Conservation (phyloP, 2,797 vertebrate species). For the Tachyglossus aculeatus region DNA sequence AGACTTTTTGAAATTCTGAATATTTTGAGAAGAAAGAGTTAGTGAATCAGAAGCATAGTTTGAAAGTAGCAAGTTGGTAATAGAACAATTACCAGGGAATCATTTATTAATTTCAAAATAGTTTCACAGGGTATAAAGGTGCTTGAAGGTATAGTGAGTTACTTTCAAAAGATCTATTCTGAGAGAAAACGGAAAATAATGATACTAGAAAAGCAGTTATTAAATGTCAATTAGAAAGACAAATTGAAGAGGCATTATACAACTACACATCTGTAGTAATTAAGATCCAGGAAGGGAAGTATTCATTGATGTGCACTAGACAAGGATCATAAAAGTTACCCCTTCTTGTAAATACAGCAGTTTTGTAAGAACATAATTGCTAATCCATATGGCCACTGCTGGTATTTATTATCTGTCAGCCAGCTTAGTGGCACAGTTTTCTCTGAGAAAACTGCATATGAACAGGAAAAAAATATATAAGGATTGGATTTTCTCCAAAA, state of each 20-base stretch:
- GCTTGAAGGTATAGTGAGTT: background rate
- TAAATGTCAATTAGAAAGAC: conserved; percentile 13
- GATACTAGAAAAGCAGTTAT: conserved; percentile 28
- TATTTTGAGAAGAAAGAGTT: conserved; percentile 49
- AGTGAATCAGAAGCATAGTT: conserved; percentile 35
- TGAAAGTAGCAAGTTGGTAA: conserved; percentile 31
- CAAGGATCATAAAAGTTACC: conserved; percentile 15
- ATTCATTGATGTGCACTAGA: conserved; percentile 12
- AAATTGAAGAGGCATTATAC: conserved; percentile 4
- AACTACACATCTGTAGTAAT: conserved; percentile 31
- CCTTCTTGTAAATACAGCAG: background rate
- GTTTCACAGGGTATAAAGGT: conserved; percentile 9
- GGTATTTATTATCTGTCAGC: conserved; percentile 13
- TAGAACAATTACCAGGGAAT: conserved; percentile 15
- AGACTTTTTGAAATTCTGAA: conserved; percentile 32
- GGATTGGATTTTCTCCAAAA: conserved; percentile 47
- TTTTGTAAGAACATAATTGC: conserved; percentile 32
- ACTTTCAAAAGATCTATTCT: background rate
- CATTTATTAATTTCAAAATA: conserved; percentile 55
- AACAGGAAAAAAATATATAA: background rate
- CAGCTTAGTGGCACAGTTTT: conserved; percentile 8
- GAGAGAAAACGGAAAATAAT: conserved; percentile 33
- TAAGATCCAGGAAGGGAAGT: conserved; percentile 22
- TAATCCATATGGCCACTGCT: conserved; percentile 4
- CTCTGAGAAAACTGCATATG: conserved; percentile 40